A percentile compares a stretch with the other conserved stretches of the same genome.
Evolutionary conservation across 2,113 vertebrate species (phyloP).

Genomic region (Tachycineta bicolor): DNA sequence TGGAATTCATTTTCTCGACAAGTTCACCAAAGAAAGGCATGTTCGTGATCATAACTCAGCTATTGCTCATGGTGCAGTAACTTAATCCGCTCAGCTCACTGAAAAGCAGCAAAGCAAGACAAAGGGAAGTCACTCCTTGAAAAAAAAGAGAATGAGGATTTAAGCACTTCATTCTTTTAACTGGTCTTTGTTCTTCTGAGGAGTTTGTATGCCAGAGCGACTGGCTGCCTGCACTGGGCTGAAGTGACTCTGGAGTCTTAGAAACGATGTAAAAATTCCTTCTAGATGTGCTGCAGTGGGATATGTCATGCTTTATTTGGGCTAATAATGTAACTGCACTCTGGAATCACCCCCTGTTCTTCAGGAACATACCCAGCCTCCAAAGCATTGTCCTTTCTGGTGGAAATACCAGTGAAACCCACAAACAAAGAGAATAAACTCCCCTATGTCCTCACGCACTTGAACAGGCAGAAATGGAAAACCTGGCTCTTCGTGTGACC

Average conservation of each 20-base stretch:
- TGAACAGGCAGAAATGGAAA: neutral
- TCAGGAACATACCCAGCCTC: neutral
- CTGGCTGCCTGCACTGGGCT: neutral
- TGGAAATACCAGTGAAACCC: neutral
- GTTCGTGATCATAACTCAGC: neutral
- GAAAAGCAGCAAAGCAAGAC: neutral
- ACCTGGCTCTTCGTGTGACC: neutral
- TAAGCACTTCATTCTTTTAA: neutral
- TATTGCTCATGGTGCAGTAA: neutral
- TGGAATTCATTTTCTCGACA: conserved; percentile 20
- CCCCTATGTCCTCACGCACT: neutral
- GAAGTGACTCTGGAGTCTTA: neutral
- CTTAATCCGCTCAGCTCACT: neutral
- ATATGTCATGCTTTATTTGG: neutral
- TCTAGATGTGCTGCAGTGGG: neutral
- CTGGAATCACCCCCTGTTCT: conserved; percentile 33
- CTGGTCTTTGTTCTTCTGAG: neutral
- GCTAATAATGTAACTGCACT: neutral
- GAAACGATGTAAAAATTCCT: neutral
- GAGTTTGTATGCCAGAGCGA: neutral
- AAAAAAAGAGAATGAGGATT: neutral
- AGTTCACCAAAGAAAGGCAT: neutral
- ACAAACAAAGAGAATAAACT: neutral
- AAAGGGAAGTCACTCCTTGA: neutral
- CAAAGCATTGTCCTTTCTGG: neutral